Evolutionary conservation across 2,888 invertebrate species (phyloP).

Genomic region (Lasius fuliginosus): DNA sequence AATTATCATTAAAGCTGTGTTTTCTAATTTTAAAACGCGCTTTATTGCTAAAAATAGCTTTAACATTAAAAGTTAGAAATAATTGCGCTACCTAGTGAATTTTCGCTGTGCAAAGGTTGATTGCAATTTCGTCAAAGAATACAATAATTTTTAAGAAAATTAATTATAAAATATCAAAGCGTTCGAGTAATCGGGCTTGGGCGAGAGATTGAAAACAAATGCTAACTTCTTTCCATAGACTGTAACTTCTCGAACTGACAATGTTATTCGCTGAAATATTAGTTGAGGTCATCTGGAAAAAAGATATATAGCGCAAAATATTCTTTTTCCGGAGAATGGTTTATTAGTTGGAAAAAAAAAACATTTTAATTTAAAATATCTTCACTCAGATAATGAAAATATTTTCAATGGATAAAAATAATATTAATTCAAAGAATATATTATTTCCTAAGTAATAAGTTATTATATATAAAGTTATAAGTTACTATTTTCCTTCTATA

Average conservation of each 20-base stretch:
- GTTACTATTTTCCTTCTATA: neutral
- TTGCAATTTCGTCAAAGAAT: neutral
- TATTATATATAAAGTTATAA: neutral
- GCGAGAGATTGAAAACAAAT: neutral
- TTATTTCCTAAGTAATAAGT: neutral
- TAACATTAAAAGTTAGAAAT: constrained; percentile 15
- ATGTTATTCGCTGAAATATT: neutral
- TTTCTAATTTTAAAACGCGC: constrained; percentile 1
- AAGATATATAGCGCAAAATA: neutral
- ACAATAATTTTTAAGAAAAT: neutral
- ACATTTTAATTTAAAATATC: neutral
- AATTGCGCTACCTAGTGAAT: neutral
- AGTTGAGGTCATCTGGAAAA: neutral
- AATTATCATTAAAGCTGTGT: constrained; percentile 15
- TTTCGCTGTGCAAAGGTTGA: neutral
- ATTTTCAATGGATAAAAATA: neutral
- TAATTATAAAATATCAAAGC: neutral
- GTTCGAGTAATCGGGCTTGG: neutral
- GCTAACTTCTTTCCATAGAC: neutral
- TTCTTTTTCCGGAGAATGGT: neutral
- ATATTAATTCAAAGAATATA: neutral
- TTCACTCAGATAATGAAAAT: neutral
- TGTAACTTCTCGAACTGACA: neutral
- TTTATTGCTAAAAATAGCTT: constrained; percentile 13
- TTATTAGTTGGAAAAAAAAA: neutral